Base-by-base conservation (phyloP, 2,797 vertebrate genomes). In the Tenualosa thibaudeaui region DNA sequence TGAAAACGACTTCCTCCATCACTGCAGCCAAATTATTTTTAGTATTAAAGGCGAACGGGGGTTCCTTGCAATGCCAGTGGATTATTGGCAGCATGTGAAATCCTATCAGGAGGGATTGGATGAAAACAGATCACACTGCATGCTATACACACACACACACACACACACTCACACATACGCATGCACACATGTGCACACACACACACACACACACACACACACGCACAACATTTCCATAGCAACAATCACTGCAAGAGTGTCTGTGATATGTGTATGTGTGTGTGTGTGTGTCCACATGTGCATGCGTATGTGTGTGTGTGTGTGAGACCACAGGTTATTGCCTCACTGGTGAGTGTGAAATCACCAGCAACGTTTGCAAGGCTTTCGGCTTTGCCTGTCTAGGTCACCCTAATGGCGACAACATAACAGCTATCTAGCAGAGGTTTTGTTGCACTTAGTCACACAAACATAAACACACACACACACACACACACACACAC, bases 41-140 rank as follows among this genome's bases (percentile, higher is more conserved):
- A 92, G 92, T 88, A 93, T 90, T 90, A 89, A 86, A 91, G 89
- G 86, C 54, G 62, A 88, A 86, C 81, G 82, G 46, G 65, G 82
- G 88, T 85, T 88, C 84, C 87, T 90, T 87, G 87, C 87, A 86
- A 88, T 89, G 84, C 84, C 89, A 87, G 86, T 88, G 90, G 89
- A 92, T 94, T 93, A 93, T 91, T 93, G 93, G 91, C 91, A 89
- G 90, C 87, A 90, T 90, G 87, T 86, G 90, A 92, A 93, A 93
- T 91, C 89, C 91, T 86, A 87, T 92, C 89, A 92, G 90, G 91
- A 91, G 88, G 87, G 90, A 90, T 84, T 90, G 89, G 86, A 86
- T 88, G 88, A 90, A 87, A 89, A 56, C 46, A 81, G 82, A 84
- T 82, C 83, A 82, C 5, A 56, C 81, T 22, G 51, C 53, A 54